Conservation (phyloP, 2,113 vertebrate genomes). For the Oceanodroma tethys region DNA sequence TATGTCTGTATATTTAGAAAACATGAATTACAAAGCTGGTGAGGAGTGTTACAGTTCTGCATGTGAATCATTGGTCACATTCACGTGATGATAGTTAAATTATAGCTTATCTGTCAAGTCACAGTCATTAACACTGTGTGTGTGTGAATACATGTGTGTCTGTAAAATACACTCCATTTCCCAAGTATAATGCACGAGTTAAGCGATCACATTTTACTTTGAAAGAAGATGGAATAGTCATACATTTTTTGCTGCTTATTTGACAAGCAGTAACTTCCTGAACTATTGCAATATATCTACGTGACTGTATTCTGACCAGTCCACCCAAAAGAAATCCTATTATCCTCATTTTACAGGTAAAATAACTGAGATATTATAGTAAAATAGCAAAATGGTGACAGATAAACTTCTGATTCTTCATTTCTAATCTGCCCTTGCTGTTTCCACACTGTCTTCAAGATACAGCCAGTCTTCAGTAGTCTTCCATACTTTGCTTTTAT, state of each 20-base stretch:
- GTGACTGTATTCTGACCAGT: not conserved
- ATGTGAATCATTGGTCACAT: not conserved
- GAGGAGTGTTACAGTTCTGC: not conserved
- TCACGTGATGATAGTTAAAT: not conserved
- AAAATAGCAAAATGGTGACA: not conserved
- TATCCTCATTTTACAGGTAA: not conserved
- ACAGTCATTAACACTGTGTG: not conserved
- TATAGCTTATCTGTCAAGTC: not conserved
- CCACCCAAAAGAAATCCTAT: not conserved
- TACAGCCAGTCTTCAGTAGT: not conserved
- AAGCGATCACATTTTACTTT: not conserved
- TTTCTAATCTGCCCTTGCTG: not conserved
- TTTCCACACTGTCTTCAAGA: not conserved
- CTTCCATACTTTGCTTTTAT: not conserved
- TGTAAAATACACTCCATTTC: not conserved
- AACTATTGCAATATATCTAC: fast-evolving
- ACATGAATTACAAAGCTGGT: not conserved
- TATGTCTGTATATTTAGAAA: not conserved
- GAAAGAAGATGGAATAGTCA: not conserved
- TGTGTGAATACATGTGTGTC: not conserved
- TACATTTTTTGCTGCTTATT: not conserved
- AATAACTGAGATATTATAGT: not conserved
- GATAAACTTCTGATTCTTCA: not conserved
- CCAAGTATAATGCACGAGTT: not conserved
- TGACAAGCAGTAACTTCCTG: not conserved